A percentile compares a stretch with the other conserved stretches of the same genome.
Evolutionary conservation across 2,797 vertebrate genomes (phyloP).

Genomic region (Myotis myotis): DNA sequence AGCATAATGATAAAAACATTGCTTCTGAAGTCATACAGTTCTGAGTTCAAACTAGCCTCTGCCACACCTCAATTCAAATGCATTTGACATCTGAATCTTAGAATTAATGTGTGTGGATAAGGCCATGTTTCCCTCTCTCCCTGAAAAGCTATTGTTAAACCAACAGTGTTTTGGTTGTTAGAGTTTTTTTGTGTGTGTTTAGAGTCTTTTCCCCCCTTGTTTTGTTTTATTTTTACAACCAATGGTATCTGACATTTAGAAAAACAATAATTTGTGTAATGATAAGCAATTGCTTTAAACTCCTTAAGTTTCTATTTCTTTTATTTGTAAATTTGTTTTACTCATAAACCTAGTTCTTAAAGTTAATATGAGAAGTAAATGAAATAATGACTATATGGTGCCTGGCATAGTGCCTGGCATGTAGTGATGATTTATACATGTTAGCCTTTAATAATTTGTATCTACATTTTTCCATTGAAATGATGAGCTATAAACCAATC

Average conservation of each 20-base stretch:
- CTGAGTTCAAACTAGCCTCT: not conserved
- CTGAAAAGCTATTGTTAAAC: not conserved
- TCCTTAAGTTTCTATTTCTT: not conserved
- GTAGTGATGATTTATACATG: not conserved
- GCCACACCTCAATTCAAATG: not conserved
- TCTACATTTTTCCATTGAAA: not conserved
- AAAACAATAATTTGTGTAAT: not conserved
- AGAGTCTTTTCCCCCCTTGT: not conserved
- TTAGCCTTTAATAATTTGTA: constrained; percentile 7
- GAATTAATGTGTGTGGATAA: not conserved
- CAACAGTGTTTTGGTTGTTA: not conserved
- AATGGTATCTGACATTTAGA: not conserved
- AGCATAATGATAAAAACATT: not conserved
- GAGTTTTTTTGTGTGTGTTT: not conserved
- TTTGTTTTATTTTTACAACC: constrained; percentile 5
- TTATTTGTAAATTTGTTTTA: not conserved
- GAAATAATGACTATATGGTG: not conserved
- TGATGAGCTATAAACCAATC: constrained; percentile 21
- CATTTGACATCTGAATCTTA: not conserved
- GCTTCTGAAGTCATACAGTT: not conserved
- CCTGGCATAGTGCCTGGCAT: not conserved
- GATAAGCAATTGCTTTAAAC: not conserved
- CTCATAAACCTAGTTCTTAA: constrained; percentile 13
- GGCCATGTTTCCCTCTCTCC: not conserved
- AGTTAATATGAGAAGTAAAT: not conserved